Percentiles rank a stretch among this genome's conserved stretches.
phyloP scores from a whole-genome alignment of 1,140 invertebrate genomes.

The Eumeta japonica region DNA sequence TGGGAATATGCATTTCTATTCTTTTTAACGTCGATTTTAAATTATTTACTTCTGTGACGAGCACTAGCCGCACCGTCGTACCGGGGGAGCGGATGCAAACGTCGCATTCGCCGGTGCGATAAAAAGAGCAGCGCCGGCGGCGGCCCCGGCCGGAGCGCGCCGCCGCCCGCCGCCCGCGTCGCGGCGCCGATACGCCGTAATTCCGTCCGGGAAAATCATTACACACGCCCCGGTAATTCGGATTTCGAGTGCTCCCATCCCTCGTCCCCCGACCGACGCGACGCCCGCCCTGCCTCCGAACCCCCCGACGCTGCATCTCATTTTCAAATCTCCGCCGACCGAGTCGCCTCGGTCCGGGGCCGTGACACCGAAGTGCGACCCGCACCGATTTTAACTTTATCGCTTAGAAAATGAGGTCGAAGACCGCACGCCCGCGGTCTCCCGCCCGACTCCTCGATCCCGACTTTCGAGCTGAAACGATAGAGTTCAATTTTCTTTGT shows the following conservation, averaged over 20 bases:
- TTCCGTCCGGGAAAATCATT: slow-evolving; percentile 55
- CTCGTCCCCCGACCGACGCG: slow-evolving; percentile 15
- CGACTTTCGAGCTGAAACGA: slow-evolving; percentile 31
- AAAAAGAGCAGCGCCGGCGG: too few relatives aligned
- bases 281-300: slow-evolving; percentile 15
- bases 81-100: too few relatives aligned
- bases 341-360: slow-evolving; percentile 32
- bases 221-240: slow-evolving; percentile 55
- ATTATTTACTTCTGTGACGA: too few relatives aligned
- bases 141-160: too few relatives aligned
- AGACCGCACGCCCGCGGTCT: slow-evolving; percentile 10
- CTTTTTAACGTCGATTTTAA: slow-evolving; percentile 1
- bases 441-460: slow-evolving; percentile 25
- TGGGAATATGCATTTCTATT: slow-evolving; percentile 2
- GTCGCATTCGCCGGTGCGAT: too few relatives aligned
- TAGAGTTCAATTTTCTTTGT: slow-evolving; percentile 50
- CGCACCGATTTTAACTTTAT: slow-evolving; percentile 31
- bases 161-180: too few relatives aligned
- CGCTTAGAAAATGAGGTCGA: slow-evolving; percentile 16
- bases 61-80: too few relatives aligned
- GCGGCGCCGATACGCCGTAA: slow-evolving; percentile 29
- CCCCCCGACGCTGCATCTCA: slow-evolving; percentile 44
- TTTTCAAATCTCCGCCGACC: slow-evolving; percentile 48
- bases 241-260: slow-evolving; percentile 39
- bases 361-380: slow-evolving; percentile 11